Evolutionary conservation across 2,797 vertebrate species (phyloP).

Genomic region (Esox lucius): DNA sequence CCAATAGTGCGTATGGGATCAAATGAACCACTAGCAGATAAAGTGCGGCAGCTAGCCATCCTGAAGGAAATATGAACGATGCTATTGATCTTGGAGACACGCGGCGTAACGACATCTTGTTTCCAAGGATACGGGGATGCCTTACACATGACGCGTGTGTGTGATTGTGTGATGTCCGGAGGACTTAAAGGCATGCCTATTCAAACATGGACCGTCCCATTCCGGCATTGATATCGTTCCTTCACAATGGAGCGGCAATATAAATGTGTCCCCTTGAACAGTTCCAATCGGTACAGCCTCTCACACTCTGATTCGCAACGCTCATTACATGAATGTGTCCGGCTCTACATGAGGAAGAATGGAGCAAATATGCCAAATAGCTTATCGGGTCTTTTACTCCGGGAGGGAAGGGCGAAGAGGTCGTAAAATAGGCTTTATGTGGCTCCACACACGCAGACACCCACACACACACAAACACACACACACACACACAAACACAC

Average conservation of each 20-base stretch:
- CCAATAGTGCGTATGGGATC: constrained; percentile 41
- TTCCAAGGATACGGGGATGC: neutral
- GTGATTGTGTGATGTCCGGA: neutral
- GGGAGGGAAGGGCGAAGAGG: constrained; percentile 45
- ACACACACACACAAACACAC: neutral
- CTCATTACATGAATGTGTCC: constrained; percentile 24
- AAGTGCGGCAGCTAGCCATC: constrained; percentile 22
- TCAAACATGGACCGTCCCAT: neutral
- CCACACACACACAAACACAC: neutral
- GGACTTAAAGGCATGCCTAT: neutral
- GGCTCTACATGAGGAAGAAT: constrained; percentile 7
- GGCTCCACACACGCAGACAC: constrained; percentile 26
- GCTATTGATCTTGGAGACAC: constrained; percentile 13
- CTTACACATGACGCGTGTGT: neutral
- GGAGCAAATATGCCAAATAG: constrained; percentile 19
- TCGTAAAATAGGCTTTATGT: constrained; percentile 69
- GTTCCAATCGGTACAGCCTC: neutral
- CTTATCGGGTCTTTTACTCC: constrained; percentile 16
- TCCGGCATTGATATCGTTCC: constrained; percentile 1
- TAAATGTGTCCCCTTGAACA: constrained; percentile 12
- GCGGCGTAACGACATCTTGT: constrained; percentile 1
- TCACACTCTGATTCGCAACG: neutral
- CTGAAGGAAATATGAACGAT: constrained; percentile 15
- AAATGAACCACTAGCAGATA: constrained; percentile 54
- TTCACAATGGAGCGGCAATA: constrained; percentile 4